phyloP scores from a whole-genome alignment of 2,888 invertebrate genomes.

The Epinotia bilunana region DNA sequence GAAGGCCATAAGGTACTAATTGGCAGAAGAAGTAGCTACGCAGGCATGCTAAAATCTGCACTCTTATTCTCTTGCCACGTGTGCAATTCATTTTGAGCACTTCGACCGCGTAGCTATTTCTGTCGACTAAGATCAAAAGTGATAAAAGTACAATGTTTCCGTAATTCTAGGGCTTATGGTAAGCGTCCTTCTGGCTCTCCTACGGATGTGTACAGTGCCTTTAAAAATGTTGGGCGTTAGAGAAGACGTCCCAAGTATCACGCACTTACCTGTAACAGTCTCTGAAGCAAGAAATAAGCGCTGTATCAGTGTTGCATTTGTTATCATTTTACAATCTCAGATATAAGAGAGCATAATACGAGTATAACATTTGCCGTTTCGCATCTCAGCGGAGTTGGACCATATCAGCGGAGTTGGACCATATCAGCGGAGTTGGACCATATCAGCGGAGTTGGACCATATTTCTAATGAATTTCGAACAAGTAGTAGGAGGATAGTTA shows the following conservation, averaged over 20 bases:
- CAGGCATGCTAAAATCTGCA: too few species aligned
- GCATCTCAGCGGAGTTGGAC: not conserved
- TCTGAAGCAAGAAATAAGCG: slow-evolving; percentile 51
- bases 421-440: not conserved
- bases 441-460: not conserved
- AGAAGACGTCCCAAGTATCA: slow-evolving; percentile 49
- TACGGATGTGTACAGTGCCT: not conserved
- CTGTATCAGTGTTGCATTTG: slow-evolving; percentile 13
- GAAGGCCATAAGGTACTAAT: not conserved
- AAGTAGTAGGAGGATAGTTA: not conserved
- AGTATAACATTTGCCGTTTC: not conserved
- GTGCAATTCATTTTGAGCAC: too few species aligned
- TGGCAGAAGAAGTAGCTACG: too few species aligned
- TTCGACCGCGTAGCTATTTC: not conserved
- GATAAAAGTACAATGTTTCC: not conserved
- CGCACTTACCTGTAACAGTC: slow-evolving; percentile 58
- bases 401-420: not conserved
- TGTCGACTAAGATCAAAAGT: not conserved
- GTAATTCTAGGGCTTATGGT: not conserved
- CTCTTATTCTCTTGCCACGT: too few species aligned
- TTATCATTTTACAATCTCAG: not conserved
- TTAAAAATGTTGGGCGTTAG: not conserved
- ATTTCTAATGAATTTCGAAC: not conserved
- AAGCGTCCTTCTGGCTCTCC: not conserved
- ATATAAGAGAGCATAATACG: not conserved